Evolutionary conservation across 1,140 invertebrate genomes (phyloP).

Genomic region (Diuraphis noxia): DNA sequence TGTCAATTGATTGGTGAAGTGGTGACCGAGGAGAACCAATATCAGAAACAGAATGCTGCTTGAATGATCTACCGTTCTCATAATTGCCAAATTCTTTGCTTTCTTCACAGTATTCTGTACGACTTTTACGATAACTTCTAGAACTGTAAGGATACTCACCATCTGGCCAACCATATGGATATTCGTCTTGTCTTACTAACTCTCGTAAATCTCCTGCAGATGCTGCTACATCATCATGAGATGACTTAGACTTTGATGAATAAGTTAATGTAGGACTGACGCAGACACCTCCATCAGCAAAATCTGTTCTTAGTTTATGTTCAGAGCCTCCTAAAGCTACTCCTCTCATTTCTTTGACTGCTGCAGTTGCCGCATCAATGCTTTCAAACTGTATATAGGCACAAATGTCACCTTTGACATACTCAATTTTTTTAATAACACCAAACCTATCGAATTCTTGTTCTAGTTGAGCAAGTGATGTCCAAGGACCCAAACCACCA

Average conservation of each 20-base stretch:
- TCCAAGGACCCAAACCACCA: conserved; percentile 94
- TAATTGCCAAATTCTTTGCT: conserved; percentile 63
- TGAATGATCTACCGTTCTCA: conserved; percentile 41
- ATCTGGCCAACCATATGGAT: conserved; percentile 53
- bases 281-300: conserved; percentile 77
- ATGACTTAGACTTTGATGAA: conserved; percentile 66
- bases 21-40: conserved; percentile 64
- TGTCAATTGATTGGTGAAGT: conserved; percentile 72
- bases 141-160: conserved; percentile 66
- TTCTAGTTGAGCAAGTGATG: conserved; percentile 86
- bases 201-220: conserved; percentile 63
- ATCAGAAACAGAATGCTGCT: conserved; percentile 46
- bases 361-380: conserved; percentile 93
- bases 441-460: conserved; percentile 97
- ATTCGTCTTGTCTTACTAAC: conserved; percentile 42
- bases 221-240: conserved; percentile 68
- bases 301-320: conserved; percentile 84
- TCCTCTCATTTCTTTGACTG: conserved; percentile 95
- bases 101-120: conserved; percentile 67
- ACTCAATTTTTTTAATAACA: conserved; percentile 97
- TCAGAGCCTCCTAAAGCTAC: conserved; percentile 90
- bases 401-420: conserved; percentile 87
- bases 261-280: conserved; percentile 60
- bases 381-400: conserved; percentile 96
- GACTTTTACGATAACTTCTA: conserved; percentile 65